A percentile compares a stretch with the other conserved stretches of the same genome.
Conservation (phyloP, 1,140 invertebrate genomes). For the Metaphire vulgaris region DNA sequence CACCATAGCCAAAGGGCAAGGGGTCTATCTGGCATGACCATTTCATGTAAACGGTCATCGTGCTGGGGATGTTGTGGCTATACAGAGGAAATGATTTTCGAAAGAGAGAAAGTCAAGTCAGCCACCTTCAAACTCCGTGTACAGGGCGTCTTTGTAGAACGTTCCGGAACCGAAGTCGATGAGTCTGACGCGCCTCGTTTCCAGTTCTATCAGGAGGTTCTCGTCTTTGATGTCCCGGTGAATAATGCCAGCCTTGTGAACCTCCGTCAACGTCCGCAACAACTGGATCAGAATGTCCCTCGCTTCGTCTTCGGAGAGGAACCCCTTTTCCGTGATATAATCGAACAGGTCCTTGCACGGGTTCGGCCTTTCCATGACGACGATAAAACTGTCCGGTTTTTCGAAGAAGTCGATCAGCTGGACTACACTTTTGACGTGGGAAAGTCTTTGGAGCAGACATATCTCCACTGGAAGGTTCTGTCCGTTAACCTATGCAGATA, state of each 20-base stretch:
- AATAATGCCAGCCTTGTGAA: constrained; percentile 51
- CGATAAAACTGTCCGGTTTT: constrained; percentile 55
- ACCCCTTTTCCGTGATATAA: constrained; percentile 61
- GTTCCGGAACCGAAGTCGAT: constrained; percentile 67
- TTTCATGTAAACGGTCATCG: no score
- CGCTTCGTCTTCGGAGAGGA: constrained; percentile 57
- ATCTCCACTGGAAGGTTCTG: constrained; percentile 60
- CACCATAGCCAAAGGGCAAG: no score
- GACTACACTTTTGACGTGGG: constrained; percentile 58
- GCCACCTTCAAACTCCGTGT: constrained; percentile 65
- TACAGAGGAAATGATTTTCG: no score
- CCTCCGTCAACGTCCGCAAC: constrained; percentile 46
- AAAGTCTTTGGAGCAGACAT: constrained; percentile 57
- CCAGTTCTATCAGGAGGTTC: constrained; percentile 61
- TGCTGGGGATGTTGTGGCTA: no score
- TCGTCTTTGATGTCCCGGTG: constrained; percentile 67
- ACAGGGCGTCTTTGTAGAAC: constrained; percentile 57
- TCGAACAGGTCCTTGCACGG: constrained; percentile 63
- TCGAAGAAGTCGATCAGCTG: constrained; percentile 61
- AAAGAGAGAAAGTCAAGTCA: no score
- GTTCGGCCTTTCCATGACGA: constrained; percentile 63
- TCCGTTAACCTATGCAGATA: constrained; percentile 41
- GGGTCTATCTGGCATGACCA: no score
- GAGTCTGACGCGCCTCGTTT: constrained; percentile 56
- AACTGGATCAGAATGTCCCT: constrained; percentile 57